Evolutionary conservation across 2,113 vertebrate genomes (phyloP).

Genomic region (Spilogale gracilis): DNA sequence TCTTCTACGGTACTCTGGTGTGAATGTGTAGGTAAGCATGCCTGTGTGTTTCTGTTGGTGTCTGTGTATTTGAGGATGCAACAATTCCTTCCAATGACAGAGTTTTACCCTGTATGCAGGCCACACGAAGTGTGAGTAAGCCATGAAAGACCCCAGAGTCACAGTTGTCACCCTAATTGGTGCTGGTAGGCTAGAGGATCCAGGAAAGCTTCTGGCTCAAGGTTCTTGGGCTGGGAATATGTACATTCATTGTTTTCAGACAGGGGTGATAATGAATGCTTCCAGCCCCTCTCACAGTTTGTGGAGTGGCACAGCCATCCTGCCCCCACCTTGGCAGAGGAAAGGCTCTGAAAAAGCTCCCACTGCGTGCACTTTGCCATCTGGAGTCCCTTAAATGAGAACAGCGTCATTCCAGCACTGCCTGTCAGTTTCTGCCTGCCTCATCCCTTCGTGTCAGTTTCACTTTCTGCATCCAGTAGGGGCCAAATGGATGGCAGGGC

Average conservation of each 20-base stretch:
- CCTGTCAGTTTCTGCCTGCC: background rate
- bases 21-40: background rate
- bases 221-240: background rate
- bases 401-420: background rate
- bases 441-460: background rate
- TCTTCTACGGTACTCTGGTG: background rate
- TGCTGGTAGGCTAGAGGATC: background rate
- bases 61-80: background rate
- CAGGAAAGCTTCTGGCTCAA: background rate
- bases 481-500: background rate
- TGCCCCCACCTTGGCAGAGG: background rate
- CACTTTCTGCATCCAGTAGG: background rate
- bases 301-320: background rate
- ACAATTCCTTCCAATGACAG: background rate
- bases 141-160: background rate
- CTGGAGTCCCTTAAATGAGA: background rate
- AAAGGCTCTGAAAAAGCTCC: background rate
- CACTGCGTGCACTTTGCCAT: background rate
- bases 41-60: background rate
- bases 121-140: background rate
- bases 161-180: rapidly evolving
- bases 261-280: background rate
- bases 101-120: background rate
- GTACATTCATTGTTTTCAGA: background rate
- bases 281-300: background rate